Base-by-base conservation (phyloP, 2,888 invertebrate genomes). In the Mythimna impura region DNA sequence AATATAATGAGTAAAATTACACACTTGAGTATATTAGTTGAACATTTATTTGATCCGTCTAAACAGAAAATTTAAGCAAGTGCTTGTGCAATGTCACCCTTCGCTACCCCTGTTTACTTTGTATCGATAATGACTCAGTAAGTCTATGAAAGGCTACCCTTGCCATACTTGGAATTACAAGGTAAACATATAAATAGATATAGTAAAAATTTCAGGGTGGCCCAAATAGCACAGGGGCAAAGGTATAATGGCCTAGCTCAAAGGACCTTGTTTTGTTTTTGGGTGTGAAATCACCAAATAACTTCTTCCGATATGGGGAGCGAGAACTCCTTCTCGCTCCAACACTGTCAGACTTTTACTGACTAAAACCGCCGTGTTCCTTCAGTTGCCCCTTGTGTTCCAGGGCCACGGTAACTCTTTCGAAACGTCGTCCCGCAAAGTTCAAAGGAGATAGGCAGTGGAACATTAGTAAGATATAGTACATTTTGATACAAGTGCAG, bases 61-160 rank as follows among this genome's bases (percentile, higher is more conserved):
- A 72, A 68, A 81, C 71, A 68, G 71, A 74, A 70, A 71, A 86
- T 88, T 87, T 86, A 76, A 78, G 71, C 78, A 77, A 89, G 89
- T 89, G 89, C 84, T 87, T 83, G 83, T 76, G 60, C 66, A 81
- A 63, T 83, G 79, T 70, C 79, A 64, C 66, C 71, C 58, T 64
- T 40, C 63, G 67, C 66, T 30, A 71, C 78, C 79, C 79, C 50
- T 81, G 87, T 87, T 86, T 83, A 78, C 79, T 83, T 86, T 84
- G 70, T 67, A 65, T 73, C 75, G 76, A 79, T 86, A 84, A 79
- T 80, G 78, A 76, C 73, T 81, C 81, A 66, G 80, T 73, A 80
- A 54, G 40, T 66, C 47, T 65, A 54, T 81, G 50, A 72, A 65
- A 65, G 34, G 34, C 30, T 64, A 65, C 62, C 66, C 47, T 77